phyloP scores from a whole-genome alignment of 1,140 invertebrate species.

The Hylaeus volcanicus region DNA sequence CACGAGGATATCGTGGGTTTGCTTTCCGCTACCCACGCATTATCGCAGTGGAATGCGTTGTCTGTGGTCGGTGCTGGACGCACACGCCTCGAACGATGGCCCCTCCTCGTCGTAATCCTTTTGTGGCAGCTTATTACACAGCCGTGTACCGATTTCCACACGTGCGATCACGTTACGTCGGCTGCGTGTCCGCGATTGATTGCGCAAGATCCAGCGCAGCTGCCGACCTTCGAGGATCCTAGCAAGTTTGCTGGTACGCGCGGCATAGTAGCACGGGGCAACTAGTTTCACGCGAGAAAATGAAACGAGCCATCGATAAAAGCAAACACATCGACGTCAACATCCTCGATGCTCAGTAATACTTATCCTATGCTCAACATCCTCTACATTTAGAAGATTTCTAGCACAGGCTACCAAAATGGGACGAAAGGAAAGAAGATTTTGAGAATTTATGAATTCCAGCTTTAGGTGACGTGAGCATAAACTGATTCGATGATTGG shows the following conservation, averaged over 20 bases:
- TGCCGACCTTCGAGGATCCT: conserved; percentile 40
- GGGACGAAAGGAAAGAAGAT: no score
- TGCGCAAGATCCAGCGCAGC: conserved; percentile 37
- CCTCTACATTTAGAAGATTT: no score
- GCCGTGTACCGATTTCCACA: conserved; percentile 44
- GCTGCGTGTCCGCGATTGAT: conserved; percentile 35
- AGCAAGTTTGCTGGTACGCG: neutral
- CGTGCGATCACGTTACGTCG: conserved; percentile 46
- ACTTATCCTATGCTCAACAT: no score
- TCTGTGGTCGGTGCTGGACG: neutral
- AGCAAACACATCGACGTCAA: neutral
- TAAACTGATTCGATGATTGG: no score
- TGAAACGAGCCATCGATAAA: neutral
- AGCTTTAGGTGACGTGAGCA: no score
- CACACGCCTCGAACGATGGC: neutral
- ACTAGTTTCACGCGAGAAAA: conserved; percentile 16
- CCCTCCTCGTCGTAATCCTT: conserved; percentile 11
- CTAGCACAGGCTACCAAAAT: no score
- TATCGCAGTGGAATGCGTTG: conserved; percentile 35
- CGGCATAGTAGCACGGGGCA: neutral
- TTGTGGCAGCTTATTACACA: conserved; percentile 15
- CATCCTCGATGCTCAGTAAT: neutral
- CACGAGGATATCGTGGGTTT: conserved; percentile 42
- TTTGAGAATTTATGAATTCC: no score
- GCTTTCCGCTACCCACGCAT: conserved; percentile 53